Evolutionary conservation across 2,113 vertebrate genomes (phyloP).

Genomic region (Catharus bicknelli): DNA sequence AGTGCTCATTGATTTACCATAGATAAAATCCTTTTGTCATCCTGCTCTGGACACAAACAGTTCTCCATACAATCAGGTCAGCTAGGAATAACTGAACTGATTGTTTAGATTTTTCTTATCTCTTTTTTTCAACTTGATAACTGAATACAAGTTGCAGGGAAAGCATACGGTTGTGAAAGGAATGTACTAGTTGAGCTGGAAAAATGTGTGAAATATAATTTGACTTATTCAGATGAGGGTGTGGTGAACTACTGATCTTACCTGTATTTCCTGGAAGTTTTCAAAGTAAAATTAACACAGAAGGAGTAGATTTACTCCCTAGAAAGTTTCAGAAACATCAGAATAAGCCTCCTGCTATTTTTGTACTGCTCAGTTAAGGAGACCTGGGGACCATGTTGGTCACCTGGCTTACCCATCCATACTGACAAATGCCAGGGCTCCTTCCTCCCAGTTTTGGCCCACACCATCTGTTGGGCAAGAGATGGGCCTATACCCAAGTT

Average conservation of each 20-base stretch:
- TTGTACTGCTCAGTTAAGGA: not conserved
- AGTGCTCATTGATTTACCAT: not conserved
- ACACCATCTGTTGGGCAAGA: fast-evolving
- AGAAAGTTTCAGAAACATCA: not conserved
- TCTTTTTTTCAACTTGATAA: not conserved
- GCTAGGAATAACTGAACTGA: not conserved
- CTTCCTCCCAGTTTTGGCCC: not conserved
- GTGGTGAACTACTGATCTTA: not conserved
- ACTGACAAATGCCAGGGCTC: not conserved
- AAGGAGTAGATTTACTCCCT: not conserved
- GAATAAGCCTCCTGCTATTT: not conserved
- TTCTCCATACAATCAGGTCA: not conserved
- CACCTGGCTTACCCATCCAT: not conserved
- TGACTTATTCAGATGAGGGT: not conserved
- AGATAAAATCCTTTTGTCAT: not conserved
- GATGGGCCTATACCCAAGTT: fast-evolving
- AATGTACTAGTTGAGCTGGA: not conserved
- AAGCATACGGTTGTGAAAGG: not conserved
- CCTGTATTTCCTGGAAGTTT: not conserved
- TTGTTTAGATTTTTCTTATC: not conserved
- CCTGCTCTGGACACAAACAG: not conserved
- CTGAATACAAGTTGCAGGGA: not conserved
- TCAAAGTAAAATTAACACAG: not conserved
- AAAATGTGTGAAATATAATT: not conserved
- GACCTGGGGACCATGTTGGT: fast-evolving